phyloP scores from a whole-genome alignment of 1,140 invertebrate genomes.

The Stenopsyche tienmushanensis region DNA sequence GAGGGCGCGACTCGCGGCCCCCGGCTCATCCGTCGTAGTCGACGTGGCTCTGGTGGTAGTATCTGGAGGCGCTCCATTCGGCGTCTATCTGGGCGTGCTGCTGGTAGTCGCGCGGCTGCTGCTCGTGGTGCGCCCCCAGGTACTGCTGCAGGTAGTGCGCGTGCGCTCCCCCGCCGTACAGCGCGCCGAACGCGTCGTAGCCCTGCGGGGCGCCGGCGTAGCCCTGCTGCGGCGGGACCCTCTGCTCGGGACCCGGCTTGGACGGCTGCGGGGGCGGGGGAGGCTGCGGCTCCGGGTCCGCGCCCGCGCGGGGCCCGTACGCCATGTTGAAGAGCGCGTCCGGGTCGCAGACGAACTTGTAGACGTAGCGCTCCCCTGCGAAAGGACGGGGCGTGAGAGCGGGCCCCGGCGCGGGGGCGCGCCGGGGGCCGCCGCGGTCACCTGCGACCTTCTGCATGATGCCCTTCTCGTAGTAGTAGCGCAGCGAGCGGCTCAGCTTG shows the following conservation, averaged over 20 bases:
- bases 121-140: slow-evolving; percentile 14
- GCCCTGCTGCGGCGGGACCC: slow-evolving; percentile 2
- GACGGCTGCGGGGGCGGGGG: slow-evolving; percentile 5
- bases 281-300: not conserved
- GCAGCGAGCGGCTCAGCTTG: slow-evolving; percentile 86
- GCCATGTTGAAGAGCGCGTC: slow-evolving; percentile 91
- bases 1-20: too few relatives aligned
- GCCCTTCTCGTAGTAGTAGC: slow-evolving; percentile 97
- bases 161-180: slow-evolving; percentile 20
- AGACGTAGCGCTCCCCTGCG: slow-evolving; percentile 88
- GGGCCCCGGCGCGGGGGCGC: not conserved
- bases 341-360: slow-evolving; percentile 94
- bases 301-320: slow-evolving; percentile 25
- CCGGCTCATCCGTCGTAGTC: slow-evolving; percentile 33
- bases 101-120: slow-evolving; percentile 15
- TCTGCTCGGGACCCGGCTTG: not conserved
- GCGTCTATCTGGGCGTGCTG: slow-evolving; percentile 6
- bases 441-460: slow-evolving; percentile 98
- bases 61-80: slow-evolving; percentile 32
- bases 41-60: slow-evolving; percentile 35
- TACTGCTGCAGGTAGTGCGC: slow-evolving; percentile 34
- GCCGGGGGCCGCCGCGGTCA: slow-evolving; percentile 40
- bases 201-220: slow-evolving; percentile 28
- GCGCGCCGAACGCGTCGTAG: slow-evolving; percentile 32
- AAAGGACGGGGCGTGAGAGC: not conserved